Conservation (phyloP, 2,113 vertebrate species). For the Polypterus senegalus region DNA sequence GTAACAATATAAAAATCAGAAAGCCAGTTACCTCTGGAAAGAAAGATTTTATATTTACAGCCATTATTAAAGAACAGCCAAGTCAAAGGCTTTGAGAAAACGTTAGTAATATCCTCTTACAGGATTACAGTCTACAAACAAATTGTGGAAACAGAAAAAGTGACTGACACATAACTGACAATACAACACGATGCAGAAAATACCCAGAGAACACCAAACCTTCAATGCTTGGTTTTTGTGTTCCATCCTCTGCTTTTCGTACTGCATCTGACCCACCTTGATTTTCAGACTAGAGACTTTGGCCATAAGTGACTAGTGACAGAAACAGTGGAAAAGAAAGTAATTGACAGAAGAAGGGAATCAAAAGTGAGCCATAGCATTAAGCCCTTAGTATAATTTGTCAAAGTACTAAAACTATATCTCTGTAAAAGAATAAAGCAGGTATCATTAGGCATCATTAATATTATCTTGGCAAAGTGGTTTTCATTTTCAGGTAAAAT, state of each 20-base stretch:
- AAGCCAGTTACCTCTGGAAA: too few species aligned
- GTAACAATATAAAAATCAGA: too few species aligned
- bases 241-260: constrained; percentile 93
- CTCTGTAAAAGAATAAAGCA: too few species aligned
- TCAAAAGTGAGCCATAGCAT: constrained; percentile 8
- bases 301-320: constrained; percentile 89
- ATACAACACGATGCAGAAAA: constrained; percentile 22
- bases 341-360: constrained; percentile 28
- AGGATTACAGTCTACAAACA: too few species aligned
- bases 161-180: not conserved
- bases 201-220: constrained; percentile 61
- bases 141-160: not conserved
- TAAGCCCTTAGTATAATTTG: too few species aligned
- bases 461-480: too few species aligned
- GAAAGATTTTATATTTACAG: too few species aligned
- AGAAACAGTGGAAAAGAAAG: constrained; percentile 36
- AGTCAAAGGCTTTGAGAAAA: too few species aligned
- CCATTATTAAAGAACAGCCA: too few species aligned
- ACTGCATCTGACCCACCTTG: constrained; percentile 96
- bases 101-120: too few species aligned
- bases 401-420: too few species aligned
- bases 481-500: not conserved
- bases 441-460: too few species aligned
- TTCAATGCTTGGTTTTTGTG: constrained; percentile 76
- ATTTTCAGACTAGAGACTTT: constrained; percentile 99